These are phyloP conservation scores for Marasmarcha lunaedactyla DNA, from an alignment of 2,888 invertebrate genomes.

Conservation along the genomic window DNA sequence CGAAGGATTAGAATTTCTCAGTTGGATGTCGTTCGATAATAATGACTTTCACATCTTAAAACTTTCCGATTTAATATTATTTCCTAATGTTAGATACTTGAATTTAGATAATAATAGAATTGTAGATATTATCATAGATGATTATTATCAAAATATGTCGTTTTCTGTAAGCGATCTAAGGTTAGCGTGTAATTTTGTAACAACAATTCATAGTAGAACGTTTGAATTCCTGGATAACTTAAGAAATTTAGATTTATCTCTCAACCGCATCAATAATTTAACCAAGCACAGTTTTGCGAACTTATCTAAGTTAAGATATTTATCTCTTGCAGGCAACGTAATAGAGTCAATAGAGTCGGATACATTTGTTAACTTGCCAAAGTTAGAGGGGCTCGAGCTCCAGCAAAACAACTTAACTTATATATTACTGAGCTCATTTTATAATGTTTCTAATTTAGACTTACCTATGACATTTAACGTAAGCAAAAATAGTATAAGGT, in stretches of 20 bases:
- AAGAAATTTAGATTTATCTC: conserved; percentile 82
- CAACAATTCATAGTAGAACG: conserved; percentile 74
- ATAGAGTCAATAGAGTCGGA: conserved; percentile 78
- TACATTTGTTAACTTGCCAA: conserved; percentile 81
- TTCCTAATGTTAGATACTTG: conserved; percentile 80
- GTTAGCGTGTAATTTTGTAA: conserved; percentile 84
- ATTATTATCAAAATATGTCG: conserved; percentile 72
- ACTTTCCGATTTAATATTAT: conserved; percentile 76
- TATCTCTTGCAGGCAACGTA: conserved; percentile 87
- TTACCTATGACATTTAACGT: conserved; percentile 80
- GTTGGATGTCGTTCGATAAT: conserved; percentile 89
- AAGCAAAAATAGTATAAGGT: conserved; percentile 75
- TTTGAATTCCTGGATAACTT: conserved; percentile 80
- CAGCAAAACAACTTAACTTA: conserved; percentile 82
- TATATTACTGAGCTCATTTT: conserved; percentile 76
- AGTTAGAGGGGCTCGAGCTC: conserved; percentile 81
- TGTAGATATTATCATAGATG: conserved; percentile 73
- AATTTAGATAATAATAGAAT: conserved; percentile 90
- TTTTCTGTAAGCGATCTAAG: conserved; percentile 81
- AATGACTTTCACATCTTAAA: conserved; percentile 84
- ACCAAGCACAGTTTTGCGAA: conserved; percentile 80
- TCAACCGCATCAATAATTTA: conserved; percentile 80
- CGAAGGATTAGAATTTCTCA: conserved; percentile 77
- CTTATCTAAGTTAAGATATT: conserved; percentile 81
- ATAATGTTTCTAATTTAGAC: conserved; percentile 75